These are phyloP conservation scores for Sminthopsis crassicaudata DNA, from an alignment of 2,113 vertebrate genomes.

Conservation along the genomic window DNA sequence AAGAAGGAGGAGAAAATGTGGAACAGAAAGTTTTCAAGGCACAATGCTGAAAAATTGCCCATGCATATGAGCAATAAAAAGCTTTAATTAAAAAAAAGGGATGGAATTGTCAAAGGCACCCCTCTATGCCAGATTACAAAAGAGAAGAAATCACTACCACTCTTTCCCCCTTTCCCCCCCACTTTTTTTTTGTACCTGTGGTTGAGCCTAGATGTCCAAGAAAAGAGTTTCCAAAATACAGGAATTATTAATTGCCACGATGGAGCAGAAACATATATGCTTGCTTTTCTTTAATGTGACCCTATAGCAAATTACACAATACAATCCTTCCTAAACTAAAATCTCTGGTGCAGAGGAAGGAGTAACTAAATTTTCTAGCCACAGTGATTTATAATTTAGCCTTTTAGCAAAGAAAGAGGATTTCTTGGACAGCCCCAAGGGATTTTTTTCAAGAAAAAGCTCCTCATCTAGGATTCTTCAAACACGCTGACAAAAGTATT, in stretches of 20 bases:
- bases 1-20: too few species aligned
- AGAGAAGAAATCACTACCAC: not conserved
- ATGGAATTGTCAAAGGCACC: not conserved
- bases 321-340: not conserved
- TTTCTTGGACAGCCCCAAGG: not conserved
- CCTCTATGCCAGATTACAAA: not conserved
- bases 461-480: not conserved
- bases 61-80: too few species aligned
- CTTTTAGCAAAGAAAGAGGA: not conserved
- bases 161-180: not conserved
- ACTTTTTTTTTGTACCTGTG: not conserved
- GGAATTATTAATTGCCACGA: not conserved
- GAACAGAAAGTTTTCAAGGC: too few species aligned
- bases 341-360: not conserved
- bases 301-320: not conserved
- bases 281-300: not conserved
- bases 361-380: not conserved
- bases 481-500: not conserved
- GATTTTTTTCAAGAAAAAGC: not conserved
- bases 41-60: too few species aligned
- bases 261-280: not conserved
- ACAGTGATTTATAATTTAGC: too few species aligned
- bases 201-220: not conserved
- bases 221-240: not conserved
- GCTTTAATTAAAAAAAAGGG: too few species aligned